Evolutionary conservation across 2,888 invertebrate species (phyloP), one percentile per base, ranked within the genome.

Genomic region (Cheilosia impressa): DNA sequence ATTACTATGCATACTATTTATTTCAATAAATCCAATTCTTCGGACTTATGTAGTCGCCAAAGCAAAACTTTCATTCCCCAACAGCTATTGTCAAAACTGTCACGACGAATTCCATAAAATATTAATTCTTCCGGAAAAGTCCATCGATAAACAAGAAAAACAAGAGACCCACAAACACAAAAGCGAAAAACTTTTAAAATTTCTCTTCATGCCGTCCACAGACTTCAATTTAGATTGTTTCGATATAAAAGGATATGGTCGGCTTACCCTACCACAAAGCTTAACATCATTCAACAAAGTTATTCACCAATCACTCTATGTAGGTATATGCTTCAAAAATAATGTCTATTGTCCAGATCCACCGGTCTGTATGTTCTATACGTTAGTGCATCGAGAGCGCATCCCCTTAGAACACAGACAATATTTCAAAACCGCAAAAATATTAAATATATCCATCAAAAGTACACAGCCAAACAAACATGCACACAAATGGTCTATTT

Each of bases 241-340:
- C 15, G 22, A 43, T 9, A 24, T 3, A 43, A 60, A 27, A 43
- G 24, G 24, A 43, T 60, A n/a, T 22, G 9, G 27, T 27, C 27
- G 6, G 6, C 22, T 22, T 31, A 31, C 31, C 13, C 38, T 4
- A 15, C 13, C 38, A 41, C 52, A 53, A 24, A 17, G 38, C 22
- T 43, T 53, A 68, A 53, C 53, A 53, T 53, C 66, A 55, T 53
- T 53, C 17, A 68, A 55, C 53, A 68, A 68, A 53, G 53, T 53
- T 34, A 43, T 52, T 53, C n/a, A 13, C 43, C n/a, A 66, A 13
- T 38, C 4, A 4, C 38, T 38, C 13, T 13, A 15, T 41, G 38
- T 34, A 19, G 2, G 10, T 19, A 4, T 9, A 7, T 52, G 13
- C 1, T 24, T 24, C 15, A 17, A 47, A 47, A 38, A 13, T 13